These are phyloP conservation scores for Phenganax subtilis DNA, from an alignment of 92 coral and sea anemone genomes.

Conservation along the genomic window DNA sequence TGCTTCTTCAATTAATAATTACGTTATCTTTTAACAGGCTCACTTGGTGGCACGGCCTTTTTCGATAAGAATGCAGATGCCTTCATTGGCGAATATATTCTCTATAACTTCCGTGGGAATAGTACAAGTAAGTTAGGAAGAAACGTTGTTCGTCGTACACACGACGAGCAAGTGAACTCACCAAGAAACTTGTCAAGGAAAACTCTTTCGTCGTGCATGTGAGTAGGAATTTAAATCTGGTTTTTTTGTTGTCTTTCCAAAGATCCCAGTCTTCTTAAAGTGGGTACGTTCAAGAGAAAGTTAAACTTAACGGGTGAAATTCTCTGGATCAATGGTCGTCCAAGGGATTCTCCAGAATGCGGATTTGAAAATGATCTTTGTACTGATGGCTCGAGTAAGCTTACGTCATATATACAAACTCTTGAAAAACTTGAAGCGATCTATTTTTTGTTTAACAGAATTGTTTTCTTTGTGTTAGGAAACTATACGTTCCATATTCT, in stretches of 20 bases:
- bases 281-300: slow-evolving; percentile 13
- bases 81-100: background rate
- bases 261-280: slow-evolving; percentile 21
- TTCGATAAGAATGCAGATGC: slow-evolving; percentile 38
- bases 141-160: background rate
- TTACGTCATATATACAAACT: slow-evolving; percentile 55
- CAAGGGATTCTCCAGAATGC: slow-evolving; percentile 80
- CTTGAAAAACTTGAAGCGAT: slow-evolving; percentile 58
- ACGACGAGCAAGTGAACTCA: background rate
- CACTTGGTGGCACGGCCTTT: slow-evolving; percentile 15
- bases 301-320: slow-evolving; percentile 16
- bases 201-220: too few species aligned
- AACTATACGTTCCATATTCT: slow-evolving; percentile 24
- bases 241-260: background rate
- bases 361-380: slow-evolving; percentile 88
- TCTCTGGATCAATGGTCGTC: slow-evolving; percentile 62
- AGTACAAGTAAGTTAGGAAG: slow-evolving; percentile 9
- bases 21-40: background rate
- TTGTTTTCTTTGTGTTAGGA: background rate
- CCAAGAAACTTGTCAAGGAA: background rate
- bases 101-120: slow-evolving; percentile 25
- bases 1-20: background rate
- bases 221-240: background rate
- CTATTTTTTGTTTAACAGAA: background rate
- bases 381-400: slow-evolving; percentile 23